Evolutionary conservation across 2,888 invertebrate species (phyloP).

Genomic region (Drosophila yooni): DNA sequence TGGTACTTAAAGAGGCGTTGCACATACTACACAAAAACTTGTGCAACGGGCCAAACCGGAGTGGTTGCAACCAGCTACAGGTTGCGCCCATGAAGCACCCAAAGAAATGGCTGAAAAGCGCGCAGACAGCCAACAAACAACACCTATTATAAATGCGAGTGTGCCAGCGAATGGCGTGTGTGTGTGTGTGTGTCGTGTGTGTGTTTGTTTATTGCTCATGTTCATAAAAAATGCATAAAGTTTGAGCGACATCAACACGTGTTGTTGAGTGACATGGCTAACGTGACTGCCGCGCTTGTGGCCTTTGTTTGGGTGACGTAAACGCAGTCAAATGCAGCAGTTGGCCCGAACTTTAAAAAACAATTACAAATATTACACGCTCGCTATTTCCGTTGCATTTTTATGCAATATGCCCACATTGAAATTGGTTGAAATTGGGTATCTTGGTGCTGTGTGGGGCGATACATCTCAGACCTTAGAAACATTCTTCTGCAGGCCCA

Average conservation of each 20-base stretch:
- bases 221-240: slow-evolving; percentile 69
- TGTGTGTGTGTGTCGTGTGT: neutral
- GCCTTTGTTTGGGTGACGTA: slow-evolving; percentile 69
- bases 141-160: slow-evolving; percentile 31
- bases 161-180: neutral
- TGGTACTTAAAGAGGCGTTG: slow-evolving; percentile 79
- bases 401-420: neutral
- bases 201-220: slow-evolving; percentile 44
- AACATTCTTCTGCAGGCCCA: neutral
- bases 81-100: slow-evolving; percentile 56
- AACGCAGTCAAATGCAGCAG: slow-evolving; percentile 71
- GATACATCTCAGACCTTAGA: neutral
- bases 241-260: slow-evolving; percentile 77
- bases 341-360: slow-evolving; percentile 42
- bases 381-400: slow-evolving; percentile 32
- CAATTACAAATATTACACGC: slow-evolving; percentile 23
- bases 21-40: slow-evolving; percentile 47
- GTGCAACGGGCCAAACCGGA: slow-evolving; percentile 69
- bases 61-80: slow-evolving; percentile 47
- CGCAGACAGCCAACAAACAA: slow-evolving; percentile 59
- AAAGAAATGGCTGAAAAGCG: slow-evolving; percentile 32
- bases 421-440: neutral
- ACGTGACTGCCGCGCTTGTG: slow-evolving; percentile 29
- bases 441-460: neutral
- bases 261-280: slow-evolving; percentile 42